These are phyloP conservation scores for Sceliomorpha sp. DNA, from an alignment of 2,888 invertebrate genomes.

Conservation along the genomic window DNA sequence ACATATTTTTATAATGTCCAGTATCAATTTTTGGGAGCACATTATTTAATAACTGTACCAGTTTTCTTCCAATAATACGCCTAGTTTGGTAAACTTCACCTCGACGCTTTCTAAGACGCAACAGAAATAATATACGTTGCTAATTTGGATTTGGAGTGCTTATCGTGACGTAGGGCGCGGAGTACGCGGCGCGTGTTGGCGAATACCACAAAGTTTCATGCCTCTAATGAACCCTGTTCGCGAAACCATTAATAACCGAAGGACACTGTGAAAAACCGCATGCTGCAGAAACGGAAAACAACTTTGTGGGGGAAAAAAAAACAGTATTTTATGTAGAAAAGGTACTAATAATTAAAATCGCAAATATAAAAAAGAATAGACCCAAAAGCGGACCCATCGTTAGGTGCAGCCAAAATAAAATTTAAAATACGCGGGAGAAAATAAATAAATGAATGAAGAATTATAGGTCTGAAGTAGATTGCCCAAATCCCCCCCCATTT, in stretches of 20 bases:
- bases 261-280: conserved; percentile 54
- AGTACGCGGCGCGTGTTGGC: conserved; percentile 45
- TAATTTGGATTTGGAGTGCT: conserved; percentile 56
- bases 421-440: too few relatives aligned
- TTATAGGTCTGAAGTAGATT: too few relatives aligned
- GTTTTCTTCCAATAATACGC: too few relatives aligned
- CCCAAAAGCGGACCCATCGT: too few relatives aligned
- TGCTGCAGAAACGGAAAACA: conserved; percentile 20
- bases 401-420: too few relatives aligned
- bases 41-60: too few relatives aligned
- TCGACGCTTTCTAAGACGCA: conserved; percentile 44
- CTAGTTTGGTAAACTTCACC: too few relatives aligned
- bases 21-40: too few relatives aligned
- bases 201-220: conserved; percentile 60
- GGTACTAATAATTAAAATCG: conserved; percentile 4
- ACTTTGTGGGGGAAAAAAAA: conserved; percentile 7
- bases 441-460: too few relatives aligned
- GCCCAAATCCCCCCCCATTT: too few relatives aligned
- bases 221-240: conserved; percentile 76
- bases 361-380: conserved; percentile 2
- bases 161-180: conserved; percentile 56
- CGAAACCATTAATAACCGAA: conserved; percentile 77
- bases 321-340: conserved; percentile 9
- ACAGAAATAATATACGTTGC: conserved; percentile 57
- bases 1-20: too few relatives aligned